Percentiles rank a stretch among this genome's conserved stretches.
These are phyloP conservation scores for silkworm (Bombyx mori) DNA, from an alignment of 1,140 invertebrate species.

Conservation along the genomic window ASM3026992v2 NC_085121.1:1839001-1839500, in stretches of 20 bases:
- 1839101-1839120: too few species aligned
- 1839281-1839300: constrained; percentile 79
- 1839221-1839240: constrained; percentile 62
- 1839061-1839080: too few species aligned
- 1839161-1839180: too few species aligned
- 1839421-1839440: constrained; percentile 38
- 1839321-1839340: constrained; percentile 42
- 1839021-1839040: too few species aligned
- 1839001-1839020: too few species aligned
- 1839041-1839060: too few species aligned
- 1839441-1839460: constrained; percentile 42
- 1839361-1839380: constrained; percentile 34
- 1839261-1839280: constrained; percentile 80
- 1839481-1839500: too few species aligned
- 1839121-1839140: too few species aligned
- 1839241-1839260: constrained; percentile 75
- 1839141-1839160: too few species aligned
- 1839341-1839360: constrained; percentile 9
- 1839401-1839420: constrained; percentile 23
- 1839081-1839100: too few species aligned
- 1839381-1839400: constrained; percentile 31
- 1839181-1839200: too few species aligned
- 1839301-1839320: constrained; percentile 42
- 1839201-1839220: too few species aligned
- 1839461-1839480: constrained; percentile 21